Percentiles rank a stretch among this genome's conserved stretches.
These are phyloP conservation scores for Selene dorsalis DNA, from an alignment of 2,797 vertebrate species.

Conservation along the genomic window DNA sequence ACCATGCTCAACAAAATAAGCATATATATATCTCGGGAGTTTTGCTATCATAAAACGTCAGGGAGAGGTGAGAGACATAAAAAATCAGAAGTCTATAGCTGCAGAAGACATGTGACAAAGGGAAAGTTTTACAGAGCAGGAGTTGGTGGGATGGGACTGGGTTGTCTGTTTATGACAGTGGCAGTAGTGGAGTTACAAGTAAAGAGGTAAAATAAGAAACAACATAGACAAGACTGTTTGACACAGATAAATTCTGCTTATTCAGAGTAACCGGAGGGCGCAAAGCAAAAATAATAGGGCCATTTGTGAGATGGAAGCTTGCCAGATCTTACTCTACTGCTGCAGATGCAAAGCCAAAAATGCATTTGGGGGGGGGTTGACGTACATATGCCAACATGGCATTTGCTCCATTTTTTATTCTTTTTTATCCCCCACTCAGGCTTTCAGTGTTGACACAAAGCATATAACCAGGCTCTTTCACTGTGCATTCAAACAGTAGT, in stretches of 20 bases:
- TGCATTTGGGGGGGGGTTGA: conserved; percentile 69
- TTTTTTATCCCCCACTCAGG: conserved; percentile 10
- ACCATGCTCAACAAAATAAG: background rate
- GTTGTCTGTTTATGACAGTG: conserved; percentile 47
- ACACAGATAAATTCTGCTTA: conserved; percentile 84
- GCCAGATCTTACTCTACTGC: conserved; percentile 75
- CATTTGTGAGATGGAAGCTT: conserved; percentile 78
- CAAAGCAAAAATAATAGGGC: conserved; percentile 80
- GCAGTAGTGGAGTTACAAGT: conserved; percentile 24
- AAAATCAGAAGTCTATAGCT: conserved; percentile 30
- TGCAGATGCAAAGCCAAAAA: conserved; percentile 72
- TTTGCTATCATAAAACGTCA: background rate
- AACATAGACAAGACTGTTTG: conserved; percentile 76
- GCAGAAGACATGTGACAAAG: conserved; percentile 35
- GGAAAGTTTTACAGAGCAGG: conserved; percentile 33
- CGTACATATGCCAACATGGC: conserved; percentile 75
- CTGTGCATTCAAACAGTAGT: conserved; percentile 47
- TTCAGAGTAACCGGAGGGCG: conserved; percentile 79
- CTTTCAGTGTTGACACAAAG: conserved; percentile 48
- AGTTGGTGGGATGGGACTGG: conserved; percentile 8
- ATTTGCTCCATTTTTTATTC: conserved; percentile 36
- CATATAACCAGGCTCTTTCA: conserved; percentile 45
- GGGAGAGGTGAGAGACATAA: background rate
- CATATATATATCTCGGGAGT: too few relatives aligned
- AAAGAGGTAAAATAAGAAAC: conserved; percentile 60